Evolutionary conservation across 2,888 invertebrate genomes (phyloP), one percentile per base, ranked within the genome.

Genomic region (Schizaphis graminum): DNA sequence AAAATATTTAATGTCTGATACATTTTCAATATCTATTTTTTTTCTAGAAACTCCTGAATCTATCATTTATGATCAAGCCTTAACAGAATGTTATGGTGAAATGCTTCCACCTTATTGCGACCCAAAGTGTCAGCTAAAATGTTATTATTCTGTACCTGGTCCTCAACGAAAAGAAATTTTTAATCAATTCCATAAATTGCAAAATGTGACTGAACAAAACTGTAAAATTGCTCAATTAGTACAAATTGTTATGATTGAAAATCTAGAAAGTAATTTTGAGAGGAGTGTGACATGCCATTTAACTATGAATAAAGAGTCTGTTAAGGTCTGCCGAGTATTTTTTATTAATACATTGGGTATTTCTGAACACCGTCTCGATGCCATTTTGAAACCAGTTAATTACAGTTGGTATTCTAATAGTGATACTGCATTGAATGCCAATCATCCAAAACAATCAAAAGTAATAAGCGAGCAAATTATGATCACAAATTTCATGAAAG

Each of bases 341-440:
- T 92, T 92, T 77, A 44, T 88, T 11, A 88, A 89, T 57, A 92
- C 92, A 4, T 89, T 92, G 35, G 92, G 92, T 41, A 88, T 92
- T 35, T 3, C 92, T 16, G 88, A 92, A 56, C 41, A 77, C 0
- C 92, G 92, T 49, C 49, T 92, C 1, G 11, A 92, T 77, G 67
- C 88, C 7, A 35, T 92, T 92, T 35, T 92, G 10, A 67, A 87
- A 44, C 92, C 92, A 67, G 26, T 41, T 1, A 87, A 87, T 49
- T 92, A 92, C n/a, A 88, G 21, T 92, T 92, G 92, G 92, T 92
- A 44, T 89, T 89, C 44, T n/a, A 77, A 92, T 56, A 89, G 13
- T 44, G 92, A 92, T 3, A 77, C 4, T 41, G 89, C 77, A 1
- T 53, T 92, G 13, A 88, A 88, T 77, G 35, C 88, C 7, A 89